A percentile compares a stretch with the other conserved stretches of the same genome.
These are phyloP conservation scores for Brotula barbata DNA, from an alignment of 2,797 vertebrate genomes.

Conservation along the genomic window DNA sequence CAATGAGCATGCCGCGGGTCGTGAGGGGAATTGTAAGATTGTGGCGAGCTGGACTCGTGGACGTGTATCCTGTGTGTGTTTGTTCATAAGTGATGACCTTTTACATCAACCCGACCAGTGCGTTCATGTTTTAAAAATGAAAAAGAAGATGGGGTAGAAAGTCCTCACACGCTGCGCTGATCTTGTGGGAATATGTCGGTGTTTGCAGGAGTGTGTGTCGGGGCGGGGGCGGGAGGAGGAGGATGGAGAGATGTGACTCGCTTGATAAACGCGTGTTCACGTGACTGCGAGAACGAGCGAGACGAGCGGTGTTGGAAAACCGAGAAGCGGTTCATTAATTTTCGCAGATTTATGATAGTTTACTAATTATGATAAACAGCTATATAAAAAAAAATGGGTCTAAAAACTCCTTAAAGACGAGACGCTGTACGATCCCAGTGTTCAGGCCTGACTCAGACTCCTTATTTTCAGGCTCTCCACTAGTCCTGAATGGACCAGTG, in stretches of 20 bases:
- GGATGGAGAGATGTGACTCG: slow-evolving; percentile 17
- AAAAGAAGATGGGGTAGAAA: background rate
- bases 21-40: slow-evolving; percentile 30
- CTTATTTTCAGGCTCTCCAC: no score
- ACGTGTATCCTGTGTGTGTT: background rate
- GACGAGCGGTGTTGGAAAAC: no score
- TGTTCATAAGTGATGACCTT: slow-evolving; percentile 28
- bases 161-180: slow-evolving; percentile 8
- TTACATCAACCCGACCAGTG: background rate
- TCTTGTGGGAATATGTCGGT: background rate
- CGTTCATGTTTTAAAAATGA: background rate
- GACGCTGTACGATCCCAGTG: no score
- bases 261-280: background rate
- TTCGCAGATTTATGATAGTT: no score
- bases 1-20: background rate
- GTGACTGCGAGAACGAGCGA: background rate
- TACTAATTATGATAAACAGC: no score
- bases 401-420: no score
- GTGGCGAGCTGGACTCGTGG: background rate
- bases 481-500: no score
- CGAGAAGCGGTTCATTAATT: no score
- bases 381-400: no score
- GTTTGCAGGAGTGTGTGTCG: background rate
- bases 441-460: no score
- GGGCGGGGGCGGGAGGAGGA: background rate